Evolutionary conservation across 2,888 invertebrate genomes (phyloP).

Genomic region (Lasioglossum leucozonium): DNA sequence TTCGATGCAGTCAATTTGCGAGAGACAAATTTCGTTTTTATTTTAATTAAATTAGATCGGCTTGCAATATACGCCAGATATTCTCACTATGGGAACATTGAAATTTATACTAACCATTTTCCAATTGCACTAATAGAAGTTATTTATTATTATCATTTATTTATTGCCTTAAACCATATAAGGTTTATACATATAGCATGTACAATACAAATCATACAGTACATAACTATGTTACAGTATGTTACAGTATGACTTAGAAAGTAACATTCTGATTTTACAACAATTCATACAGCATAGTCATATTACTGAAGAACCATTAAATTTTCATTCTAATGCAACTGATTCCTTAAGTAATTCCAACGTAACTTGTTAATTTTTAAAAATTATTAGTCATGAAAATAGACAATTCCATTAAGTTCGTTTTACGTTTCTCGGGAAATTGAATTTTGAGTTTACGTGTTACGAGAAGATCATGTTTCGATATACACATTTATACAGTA

Average conservation of each 20-base stretch:
- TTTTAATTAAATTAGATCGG: neutral
- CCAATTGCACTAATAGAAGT: neutral
- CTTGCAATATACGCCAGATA: neutral
- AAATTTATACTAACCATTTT: neutral
- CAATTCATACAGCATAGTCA: neutral
- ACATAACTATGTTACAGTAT: too few relatives aligned
- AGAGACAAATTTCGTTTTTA: neutral
- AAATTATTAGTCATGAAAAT: neutral
- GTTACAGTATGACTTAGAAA: too few relatives aligned
- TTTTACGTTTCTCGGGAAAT: neutral
- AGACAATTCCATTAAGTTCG: neutral
- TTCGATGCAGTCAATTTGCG: constrained; percentile 9
- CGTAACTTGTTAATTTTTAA: neutral
- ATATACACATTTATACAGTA: neutral
- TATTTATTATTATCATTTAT: too few relatives aligned
- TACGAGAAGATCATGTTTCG: neutral
- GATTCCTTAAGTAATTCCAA: neutral
- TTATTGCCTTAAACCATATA: too few relatives aligned
- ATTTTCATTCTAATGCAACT: neutral
- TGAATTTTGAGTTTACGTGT: too few relatives aligned
- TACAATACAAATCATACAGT: too few relatives aligned
- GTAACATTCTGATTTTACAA: too few relatives aligned
- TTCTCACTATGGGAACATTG: neutral
- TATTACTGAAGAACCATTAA: neutral
- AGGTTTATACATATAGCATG: too few relatives aligned